These are phyloP conservation scores for Agrochola circellaris DNA, from an alignment of 2,888 invertebrate species.

Conservation along the genomic window DNA sequence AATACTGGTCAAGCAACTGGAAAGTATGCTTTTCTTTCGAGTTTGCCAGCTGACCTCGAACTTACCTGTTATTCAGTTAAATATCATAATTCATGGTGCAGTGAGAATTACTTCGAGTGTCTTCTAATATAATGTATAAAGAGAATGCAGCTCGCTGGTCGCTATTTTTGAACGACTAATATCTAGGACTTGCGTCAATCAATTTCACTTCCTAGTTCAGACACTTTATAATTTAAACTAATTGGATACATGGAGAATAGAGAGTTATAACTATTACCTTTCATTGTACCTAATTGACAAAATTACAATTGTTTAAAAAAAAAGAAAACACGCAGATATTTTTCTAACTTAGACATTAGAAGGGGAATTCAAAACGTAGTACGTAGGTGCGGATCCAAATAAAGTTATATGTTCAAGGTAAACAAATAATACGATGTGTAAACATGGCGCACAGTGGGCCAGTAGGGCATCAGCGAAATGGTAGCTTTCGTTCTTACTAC, in stretches of 20 bases:
- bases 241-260: slow-evolving; percentile 43
- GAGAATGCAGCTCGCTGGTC: slow-evolving; percentile 35
- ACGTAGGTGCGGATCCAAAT: slow-evolving; percentile 46
- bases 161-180: slow-evolving; percentile 27
- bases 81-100: slow-evolving; percentile 46
- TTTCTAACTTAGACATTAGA: slow-evolving; percentile 30
- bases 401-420: slow-evolving; percentile 68
- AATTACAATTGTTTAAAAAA: slow-evolving; percentile 34
- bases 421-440: slow-evolving; percentile 77
- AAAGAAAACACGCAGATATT: slow-evolving; percentile 20
- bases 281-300: slow-evolving; percentile 42
- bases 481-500: slow-evolving; percentile 81
- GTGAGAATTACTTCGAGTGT: slow-evolving; percentile 50
- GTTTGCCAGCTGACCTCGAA: slow-evolving; percentile 50
- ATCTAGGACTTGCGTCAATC: slow-evolving; percentile 59
- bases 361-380: slow-evolving; percentile 54
- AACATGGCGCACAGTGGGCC: slow-evolving; percentile 74
- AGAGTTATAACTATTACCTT: slow-evolving; percentile 45
- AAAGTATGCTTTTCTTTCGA: slow-evolving; percentile 50
- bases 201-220: slow-evolving; percentile 50
- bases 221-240: slow-evolving; percentile 52
- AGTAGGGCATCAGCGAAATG: slow-evolving; percentile 83
- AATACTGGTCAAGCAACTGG: slow-evolving; percentile 26
- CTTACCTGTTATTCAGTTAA: slow-evolving; percentile 47
- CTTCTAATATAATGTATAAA: slow-evolving; percentile 43